Evolutionary conservation across 2,113 vertebrate genomes (phyloP), one percentile per base, ranked within the genome.

Genomic region (Prochilodus magdalenae): DNA sequence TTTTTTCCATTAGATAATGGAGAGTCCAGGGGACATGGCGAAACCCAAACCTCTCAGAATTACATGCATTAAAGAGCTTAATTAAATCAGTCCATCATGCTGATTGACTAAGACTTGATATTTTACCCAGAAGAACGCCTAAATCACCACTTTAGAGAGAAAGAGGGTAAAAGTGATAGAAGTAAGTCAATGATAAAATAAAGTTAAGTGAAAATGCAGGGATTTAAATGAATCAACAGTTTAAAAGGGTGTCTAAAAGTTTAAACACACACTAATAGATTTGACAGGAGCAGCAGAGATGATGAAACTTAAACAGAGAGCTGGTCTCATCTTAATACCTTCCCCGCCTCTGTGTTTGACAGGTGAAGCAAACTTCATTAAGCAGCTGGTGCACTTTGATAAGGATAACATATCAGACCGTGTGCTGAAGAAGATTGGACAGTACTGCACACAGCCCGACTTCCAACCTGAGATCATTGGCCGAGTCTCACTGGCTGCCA

Each of bases 311-410:
- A 78, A 67, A 78, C 65, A 49, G 30, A 30, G 30, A 12, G 26
- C 63, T 79, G 22, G n/a, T 4, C 27, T 49, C n/a, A 24, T 60
- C 33, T 47, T 47, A 67, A 59, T 59, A 40, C 26, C 30, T 47
- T 59, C 5, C 26, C 10, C 40, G 26, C 18, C 3, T 76, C 7
- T 81, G 14, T 78, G 49, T 75, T 30, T 88, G 66, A 27, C 88
- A 97, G 96, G 96, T 26, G 96, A 97, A 59, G 77, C 90, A 78
- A 97, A 92, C 90, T 97, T 98, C 90, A 97, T 98, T 85, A 97
- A 96, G 83, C 94, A 95, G 16, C 89, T 98, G 83, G 92, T 97
- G 27, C 63, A 96, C 89, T 97, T 96, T 75, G 96, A 98, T 91
- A 97, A 95, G 89, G 94, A 98, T 88, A 96, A 96, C 44, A 97